Conservation (phyloP, 2,888 invertebrate species). For the Apamea sordens region DNA sequence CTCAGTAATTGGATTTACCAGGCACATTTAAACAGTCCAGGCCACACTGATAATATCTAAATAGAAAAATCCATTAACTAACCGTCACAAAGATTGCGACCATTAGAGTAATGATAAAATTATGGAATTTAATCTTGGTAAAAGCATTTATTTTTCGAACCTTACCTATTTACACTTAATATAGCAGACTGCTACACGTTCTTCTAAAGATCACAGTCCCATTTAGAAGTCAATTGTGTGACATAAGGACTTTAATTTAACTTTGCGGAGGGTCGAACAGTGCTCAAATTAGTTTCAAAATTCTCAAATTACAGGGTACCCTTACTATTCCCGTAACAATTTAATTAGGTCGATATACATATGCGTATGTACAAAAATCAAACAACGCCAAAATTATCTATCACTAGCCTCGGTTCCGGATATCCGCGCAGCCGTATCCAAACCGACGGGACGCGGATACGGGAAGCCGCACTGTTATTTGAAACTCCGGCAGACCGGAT, state of each 20-base stretch:
- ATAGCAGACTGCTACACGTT: background rate
- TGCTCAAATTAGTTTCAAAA: constrained; percentile 40
- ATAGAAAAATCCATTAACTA: constrained; percentile 39
- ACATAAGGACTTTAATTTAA: constrained; percentile 30
- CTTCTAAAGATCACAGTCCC: background rate
- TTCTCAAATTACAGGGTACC: constrained; percentile 15
- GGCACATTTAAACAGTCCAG: constrained; percentile 21
- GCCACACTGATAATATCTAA: constrained; percentile 35
- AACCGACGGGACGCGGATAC: constrained; percentile 51
- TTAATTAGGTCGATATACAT: constrained; percentile 30
- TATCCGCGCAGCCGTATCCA: constrained; percentile 61
- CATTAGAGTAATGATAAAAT: constrained; percentile 27
- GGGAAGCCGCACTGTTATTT: constrained; percentile 52
- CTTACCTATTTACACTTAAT: background rate
- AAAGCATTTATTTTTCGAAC: constrained; percentile 18
- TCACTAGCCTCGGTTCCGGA: constrained; percentile 49
- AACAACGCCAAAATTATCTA: constrained; percentile 43
- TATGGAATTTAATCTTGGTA: constrained; percentile 20
- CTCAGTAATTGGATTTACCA: constrained; percentile 32
- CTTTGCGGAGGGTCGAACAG: constrained; percentile 24
- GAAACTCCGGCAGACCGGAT: constrained; percentile 52
- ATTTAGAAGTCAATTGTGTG: constrained; percentile 19
- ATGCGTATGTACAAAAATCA: constrained; percentile 40
- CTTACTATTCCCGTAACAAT: constrained; percentile 17
- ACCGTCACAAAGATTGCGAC: constrained; percentile 22